Base-by-base conservation (phyloP, 2,888 invertebrate species). In the Petrophora chlorosata region DNA sequence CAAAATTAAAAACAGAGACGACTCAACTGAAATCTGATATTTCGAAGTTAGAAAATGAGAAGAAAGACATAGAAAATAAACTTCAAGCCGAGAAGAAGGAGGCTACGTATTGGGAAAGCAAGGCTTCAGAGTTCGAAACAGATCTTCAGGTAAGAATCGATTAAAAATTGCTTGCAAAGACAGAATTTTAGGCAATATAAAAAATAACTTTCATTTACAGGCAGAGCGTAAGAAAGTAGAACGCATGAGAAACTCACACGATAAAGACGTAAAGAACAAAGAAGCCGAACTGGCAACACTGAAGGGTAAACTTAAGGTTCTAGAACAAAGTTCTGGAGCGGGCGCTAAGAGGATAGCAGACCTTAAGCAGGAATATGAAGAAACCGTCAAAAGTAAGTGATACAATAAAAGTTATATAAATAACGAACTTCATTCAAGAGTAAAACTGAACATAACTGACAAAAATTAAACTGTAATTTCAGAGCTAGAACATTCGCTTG, bases 261-360 rank as follows among this genome's bases (percentile, higher is more conserved):
- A 96, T 53, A 94, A 93, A 70, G 95, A 97, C 66, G 90, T 94
- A 49, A 94, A 95, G 67, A 93, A 94, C 62, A 94, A 93, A 70
- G 96, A 97, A 73, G 86, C 93, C 2, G 96, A 96, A 82, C 90
- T 98, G 44, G 94, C 94, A 40, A 92, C 93, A 2, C 85, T 97
- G 13, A 95, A 94, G 70, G 92, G 94, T 8, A 97, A 96, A 85
- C 87, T 95, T 30, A 92, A 92, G 62, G 87, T 93, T 22, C 74
- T 94, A 10, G 93, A 94, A 76, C 92, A 92, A 60, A 91, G 84
- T 42, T 92, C 92, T 4, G 92, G 92, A 2, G 88, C 91, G 22
- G 92, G 93, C 29, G 91, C 91, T 16, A 94, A 94, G 75, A 92
- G 93, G 65, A 91, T 94, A 67, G 81, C 92, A 41, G 94, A 95